Evolutionary conservation across 2,888 invertebrate species (phyloP).

Genomic region (Amphipyra berbera): DNA sequence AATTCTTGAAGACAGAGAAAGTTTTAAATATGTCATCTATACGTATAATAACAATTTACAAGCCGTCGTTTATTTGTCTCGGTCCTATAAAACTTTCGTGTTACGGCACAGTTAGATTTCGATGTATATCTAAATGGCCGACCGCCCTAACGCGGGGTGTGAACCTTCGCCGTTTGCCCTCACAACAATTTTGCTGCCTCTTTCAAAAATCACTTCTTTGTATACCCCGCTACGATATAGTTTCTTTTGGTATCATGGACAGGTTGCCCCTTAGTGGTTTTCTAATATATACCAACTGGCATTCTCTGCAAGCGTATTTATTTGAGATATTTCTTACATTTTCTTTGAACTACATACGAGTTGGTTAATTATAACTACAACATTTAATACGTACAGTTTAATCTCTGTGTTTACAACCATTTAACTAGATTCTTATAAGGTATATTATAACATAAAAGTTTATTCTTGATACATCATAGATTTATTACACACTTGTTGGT

Average conservation of each 20-base stretch:
- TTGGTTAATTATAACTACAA: constrained; percentile 13
- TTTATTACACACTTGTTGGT: constrained; percentile 37
- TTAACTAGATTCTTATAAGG: constrained; percentile 8
- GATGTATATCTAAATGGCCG: constrained; percentile 85
- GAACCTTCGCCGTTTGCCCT: constrained; percentile 80
- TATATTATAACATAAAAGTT: background rate
- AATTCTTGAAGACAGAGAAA: constrained; percentile 14
- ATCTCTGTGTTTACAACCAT: constrained; percentile 28
- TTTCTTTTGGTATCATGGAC: constrained; percentile 57
- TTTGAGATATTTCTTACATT: constrained; percentile 3
- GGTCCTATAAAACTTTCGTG: constrained; percentile 81
- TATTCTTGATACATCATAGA: constrained; percentile 9
- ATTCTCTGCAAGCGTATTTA: constrained; percentile 8
- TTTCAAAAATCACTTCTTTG: constrained; percentile 67
- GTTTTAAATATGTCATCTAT: constrained; percentile 32
- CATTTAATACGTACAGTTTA: constrained; percentile 1
- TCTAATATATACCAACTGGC: constrained; percentile 19
- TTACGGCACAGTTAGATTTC: constrained; percentile 78
- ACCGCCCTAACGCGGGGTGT: constrained; percentile 74
- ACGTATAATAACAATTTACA: constrained; percentile 60
- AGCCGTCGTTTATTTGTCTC: constrained; percentile 74
- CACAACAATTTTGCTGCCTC: constrained; percentile 66
- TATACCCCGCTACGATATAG: constrained; percentile 57
- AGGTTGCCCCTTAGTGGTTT: constrained; percentile 9
- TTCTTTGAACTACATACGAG: background rate